Evolutionary conservation across 1,140 invertebrate genomes (phyloP).

Genomic region (Mamestra configurata): DNA sequence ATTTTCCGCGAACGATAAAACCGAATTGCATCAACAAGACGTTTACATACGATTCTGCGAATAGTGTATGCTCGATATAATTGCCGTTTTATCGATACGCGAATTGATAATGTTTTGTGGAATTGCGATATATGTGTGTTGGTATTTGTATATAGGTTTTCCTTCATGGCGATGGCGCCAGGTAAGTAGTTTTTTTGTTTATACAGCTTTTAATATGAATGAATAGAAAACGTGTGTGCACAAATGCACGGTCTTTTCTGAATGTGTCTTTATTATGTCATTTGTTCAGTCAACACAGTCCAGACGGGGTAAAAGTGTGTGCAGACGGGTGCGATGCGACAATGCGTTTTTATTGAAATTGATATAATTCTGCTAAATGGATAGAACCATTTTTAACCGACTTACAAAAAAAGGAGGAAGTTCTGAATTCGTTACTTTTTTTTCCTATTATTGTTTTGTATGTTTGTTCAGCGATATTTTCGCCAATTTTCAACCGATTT

Average conservation of each 20-base stretch:
- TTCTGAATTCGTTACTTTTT: too few relatives aligned
- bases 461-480: too few relatives aligned
- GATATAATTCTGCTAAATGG: too few relatives aligned
- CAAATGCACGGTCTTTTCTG: not conserved
- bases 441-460: too few relatives aligned
- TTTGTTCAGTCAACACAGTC: too few relatives aligned
- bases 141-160: conserved; percentile 18
- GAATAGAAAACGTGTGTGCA: not conserved
- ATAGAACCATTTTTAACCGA: too few relatives aligned
- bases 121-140: conserved; percentile 34
- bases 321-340: too few relatives aligned
- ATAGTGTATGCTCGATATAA: conserved; percentile 44
- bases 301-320: too few relatives aligned
- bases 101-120: conserved; percentile 38
- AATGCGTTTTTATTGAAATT: too few relatives aligned
- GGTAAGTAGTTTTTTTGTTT: not conserved
- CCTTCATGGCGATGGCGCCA: not conserved
- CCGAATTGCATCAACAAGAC: conserved; percentile 24
- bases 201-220: not conserved
- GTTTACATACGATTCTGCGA: conserved; percentile 37
- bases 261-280: not conserved
- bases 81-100: conserved; percentile 40
- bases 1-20: conserved; percentile 34
- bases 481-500: too few relatives aligned
- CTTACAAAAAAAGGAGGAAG: too few relatives aligned